Conservation (phyloP, 2,888 invertebrate genomes). For the Carterocephalus palaemon region DNA sequence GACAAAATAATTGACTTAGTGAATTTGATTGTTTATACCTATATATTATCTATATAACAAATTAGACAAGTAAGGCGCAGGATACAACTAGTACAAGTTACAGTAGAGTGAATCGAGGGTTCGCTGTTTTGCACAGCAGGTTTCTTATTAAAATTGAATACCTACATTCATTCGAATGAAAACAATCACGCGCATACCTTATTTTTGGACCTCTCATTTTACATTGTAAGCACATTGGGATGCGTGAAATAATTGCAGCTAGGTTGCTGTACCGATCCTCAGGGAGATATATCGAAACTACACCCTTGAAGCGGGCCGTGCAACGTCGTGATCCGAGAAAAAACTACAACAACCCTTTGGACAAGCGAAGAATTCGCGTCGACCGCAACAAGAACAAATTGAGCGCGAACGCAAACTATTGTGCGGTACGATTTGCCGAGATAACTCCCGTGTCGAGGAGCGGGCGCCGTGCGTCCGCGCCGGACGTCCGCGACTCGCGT, state of each 20-base stretch:
- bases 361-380: constrained; percentile 73
- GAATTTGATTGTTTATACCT: too few species aligned
- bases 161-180: too few species aligned
- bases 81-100: too few species aligned
- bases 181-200: constrained; percentile 24
- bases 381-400: constrained; percentile 78
- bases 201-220: constrained; percentile 29
- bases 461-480: constrained; percentile 50
- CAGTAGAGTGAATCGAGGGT: too few species aligned
- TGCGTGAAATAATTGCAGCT: constrained; percentile 47
- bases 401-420: constrained; percentile 74
- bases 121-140: too few species aligned
- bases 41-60: too few species aligned
- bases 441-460: constrained; percentile 69
- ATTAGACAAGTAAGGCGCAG: too few species aligned
- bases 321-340: constrained; percentile 54
- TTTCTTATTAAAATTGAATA: too few species aligned
- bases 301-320: constrained; percentile 50
- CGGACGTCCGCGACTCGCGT: constrained; percentile 36
- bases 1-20: too few species aligned
- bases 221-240: constrained; percentile 40
- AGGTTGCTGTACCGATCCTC: constrained; percentile 41
- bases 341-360: constrained; percentile 67
- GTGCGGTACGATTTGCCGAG: constrained; percentile 74
- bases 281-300: constrained; percentile 52